Evolutionary conservation across 2,113 vertebrate species (phyloP).

Genomic region (Cacatua alba): DNA sequence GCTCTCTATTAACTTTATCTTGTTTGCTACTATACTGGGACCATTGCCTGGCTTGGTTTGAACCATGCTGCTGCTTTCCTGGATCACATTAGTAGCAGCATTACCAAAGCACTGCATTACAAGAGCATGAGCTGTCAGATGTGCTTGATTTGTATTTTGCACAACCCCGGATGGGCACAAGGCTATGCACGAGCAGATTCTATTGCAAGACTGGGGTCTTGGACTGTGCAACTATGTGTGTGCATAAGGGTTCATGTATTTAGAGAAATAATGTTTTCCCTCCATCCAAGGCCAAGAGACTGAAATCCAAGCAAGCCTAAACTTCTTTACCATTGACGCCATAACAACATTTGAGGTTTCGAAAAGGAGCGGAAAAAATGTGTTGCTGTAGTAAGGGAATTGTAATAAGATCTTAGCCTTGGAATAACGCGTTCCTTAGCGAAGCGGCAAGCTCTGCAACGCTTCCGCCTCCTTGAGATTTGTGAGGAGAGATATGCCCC

Average conservation of each 20-base stretch:
- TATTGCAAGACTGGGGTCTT: neutral
- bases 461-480: conserved; percentile 33
- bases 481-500: conserved; percentile 55
- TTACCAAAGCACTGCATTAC: neutral
- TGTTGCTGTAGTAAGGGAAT: conserved; percentile 56
- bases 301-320: conserved; percentile 59
- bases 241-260: neutral
- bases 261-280: conserved; percentile 54
- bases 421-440: neutral
- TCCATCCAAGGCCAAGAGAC: conserved; percentile 32
- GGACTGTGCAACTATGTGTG: neutral
- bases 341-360: conserved; percentile 67
- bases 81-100: neutral
- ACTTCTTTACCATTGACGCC: conserved; percentile 62
- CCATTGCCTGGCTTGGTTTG: neutral
- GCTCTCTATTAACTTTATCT: neutral
- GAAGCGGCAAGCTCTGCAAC: neutral
- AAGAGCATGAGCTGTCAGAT: neutral
- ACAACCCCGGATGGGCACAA: neutral
- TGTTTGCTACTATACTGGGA: neutral
- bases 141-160: neutral
- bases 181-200: neutral
- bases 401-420: conserved; percentile 60
- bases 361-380: conserved; percentile 49
- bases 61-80: neutral